Evolutionary conservation across 2,888 invertebrate species (phyloP), one percentile per base, ranked within the genome.

Genomic region (Polydrusus pterygomalis): DNA sequence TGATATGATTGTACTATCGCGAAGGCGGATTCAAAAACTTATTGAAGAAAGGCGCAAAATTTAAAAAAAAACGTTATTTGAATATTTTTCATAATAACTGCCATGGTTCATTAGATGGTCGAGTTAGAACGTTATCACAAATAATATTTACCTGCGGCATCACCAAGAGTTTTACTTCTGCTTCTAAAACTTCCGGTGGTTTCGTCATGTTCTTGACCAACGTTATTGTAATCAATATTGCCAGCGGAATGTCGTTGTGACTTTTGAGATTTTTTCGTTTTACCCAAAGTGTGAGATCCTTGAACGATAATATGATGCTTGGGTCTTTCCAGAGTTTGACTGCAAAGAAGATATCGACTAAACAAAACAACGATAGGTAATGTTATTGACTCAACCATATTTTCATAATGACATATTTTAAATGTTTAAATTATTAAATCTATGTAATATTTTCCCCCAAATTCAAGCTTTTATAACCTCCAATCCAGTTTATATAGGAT

Each of bases 141-240:
- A n/a, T n/a, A n/a, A n/a, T n/a, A n/a, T n/a, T 71, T 86, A 94
- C 95, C 95, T 83, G 92, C 91, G 73, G 93, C 91, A 87, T 97
- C 97, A 81, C 96, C 95, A 80, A 97, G 91, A n/a, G 96, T 97
- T 89, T 95, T 96, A 89, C 97, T 97, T 83, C 97, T 91, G 81
- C 93, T 92, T 83, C 96, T 91, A 88, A 96, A 96, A 70, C 85
- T 88, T 63, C 89, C 87, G 76, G 88, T 85, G 20, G 89, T 88
- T 79, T 92, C 91, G 67, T 94, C 94, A 13, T 91, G 91, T 79
- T 95, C 95, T 86, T 95, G 93, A 75, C 94, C 93, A 83, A 93
- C 88, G 85, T 94, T 94, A 83, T 96, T 96, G 81, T 93, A 93
- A 88, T 96, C 96, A 81, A 97, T 94, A 85, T 96, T 94, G 70